phyloP scores from a whole-genome alignment of 2,797 vertebrate genomes.

The Propithecus perrieri region DNA sequence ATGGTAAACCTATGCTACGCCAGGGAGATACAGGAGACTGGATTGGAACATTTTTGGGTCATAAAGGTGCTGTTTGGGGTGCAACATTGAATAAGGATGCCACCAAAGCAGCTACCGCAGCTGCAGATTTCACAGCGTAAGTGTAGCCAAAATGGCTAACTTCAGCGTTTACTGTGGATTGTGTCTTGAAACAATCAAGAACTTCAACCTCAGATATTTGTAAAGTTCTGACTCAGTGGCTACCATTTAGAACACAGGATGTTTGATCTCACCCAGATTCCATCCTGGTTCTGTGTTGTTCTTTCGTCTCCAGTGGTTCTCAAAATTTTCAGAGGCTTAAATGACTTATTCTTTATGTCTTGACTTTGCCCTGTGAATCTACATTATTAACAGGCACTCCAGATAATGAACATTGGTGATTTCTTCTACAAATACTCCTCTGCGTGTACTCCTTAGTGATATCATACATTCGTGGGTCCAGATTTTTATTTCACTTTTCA shows the following conservation, averaged over 20 bases:
- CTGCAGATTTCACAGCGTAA: conserved; percentile 99
- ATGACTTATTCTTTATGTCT: background rate
- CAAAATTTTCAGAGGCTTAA: background rate
- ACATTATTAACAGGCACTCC: background rate
- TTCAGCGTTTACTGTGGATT: background rate
- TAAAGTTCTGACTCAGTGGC: background rate
- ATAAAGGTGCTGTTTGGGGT: conserved; percentile 99
- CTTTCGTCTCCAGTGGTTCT: background rate
- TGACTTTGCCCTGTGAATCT: background rate
- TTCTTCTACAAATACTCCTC: background rate
- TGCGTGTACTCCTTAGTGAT: background rate
- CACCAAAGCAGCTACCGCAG: conserved; percentile 97
- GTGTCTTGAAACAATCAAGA: background rate
- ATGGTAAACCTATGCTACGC: conserved; percentile 99
- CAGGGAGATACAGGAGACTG: conserved; percentile 99
- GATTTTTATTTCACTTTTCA: background rate
- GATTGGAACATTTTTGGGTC: conserved; percentile 99
- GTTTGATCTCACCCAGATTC: background rate
- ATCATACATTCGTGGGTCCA: background rate
- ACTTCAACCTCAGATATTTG: background rate
- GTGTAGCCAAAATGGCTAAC: conserved; percentile 73
- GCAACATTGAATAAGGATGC: conserved; percentile 97
- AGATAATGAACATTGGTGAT: background rate
- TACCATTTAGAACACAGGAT: background rate
- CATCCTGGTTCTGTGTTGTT: background rate